Evolutionary conservation across 2,888 invertebrate genomes (phyloP).

Genomic region (Silvanus unidentatus): DNA sequence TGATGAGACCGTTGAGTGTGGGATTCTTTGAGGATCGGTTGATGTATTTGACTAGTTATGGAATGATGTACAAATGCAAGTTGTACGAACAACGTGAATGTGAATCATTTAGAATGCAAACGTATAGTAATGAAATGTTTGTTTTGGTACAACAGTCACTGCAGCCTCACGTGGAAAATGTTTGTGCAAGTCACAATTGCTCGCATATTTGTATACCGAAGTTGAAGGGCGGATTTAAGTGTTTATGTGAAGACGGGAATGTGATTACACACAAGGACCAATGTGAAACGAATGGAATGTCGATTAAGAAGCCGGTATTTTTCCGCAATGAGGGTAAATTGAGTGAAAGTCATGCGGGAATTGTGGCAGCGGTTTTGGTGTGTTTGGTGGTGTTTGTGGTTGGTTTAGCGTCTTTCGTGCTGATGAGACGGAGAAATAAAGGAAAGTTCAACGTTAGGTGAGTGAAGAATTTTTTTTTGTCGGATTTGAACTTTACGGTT

Average conservation of each 20-base stretch:
- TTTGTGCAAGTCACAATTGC: slow-evolving; percentile 53
- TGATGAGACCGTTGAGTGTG: slow-evolving; percentile 57
- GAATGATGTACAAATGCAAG: slow-evolving; percentile 55
- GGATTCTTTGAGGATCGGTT: slow-evolving; percentile 70
- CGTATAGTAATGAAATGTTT: slow-evolving; percentile 49
- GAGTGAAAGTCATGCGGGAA: slow-evolving; percentile 15
- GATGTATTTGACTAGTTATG: slow-evolving; percentile 60
- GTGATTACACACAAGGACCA: slow-evolving; percentile 36
- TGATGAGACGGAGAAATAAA: slow-evolving; percentile 18
- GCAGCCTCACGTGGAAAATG: slow-evolving; percentile 49
- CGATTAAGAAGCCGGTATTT: slow-evolving; percentile 3
- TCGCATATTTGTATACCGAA: slow-evolving; percentile 57
- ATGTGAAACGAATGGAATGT: slow-evolving; percentile 29
- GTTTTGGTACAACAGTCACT: slow-evolving; percentile 52
- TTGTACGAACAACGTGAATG: slow-evolving; percentile 52
- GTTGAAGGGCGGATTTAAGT: slow-evolving; percentile 44
- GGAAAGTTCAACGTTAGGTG: slow-evolving; percentile 29
- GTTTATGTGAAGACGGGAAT: slow-evolving; percentile 54
- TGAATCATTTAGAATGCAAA: slow-evolving; percentile 44
- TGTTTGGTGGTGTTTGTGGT: slow-evolving; percentile 13
- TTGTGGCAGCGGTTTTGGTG: slow-evolving; percentile 24
- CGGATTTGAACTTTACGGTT: too few species aligned
- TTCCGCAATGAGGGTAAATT: slow-evolving; percentile 7
- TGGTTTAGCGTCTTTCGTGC: slow-evolving; percentile 18
- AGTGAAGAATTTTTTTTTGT: slow-evolving; percentile 4